Evolutionary conservation across 2,888 invertebrate genomes (phyloP), one percentile per base, ranked within the genome.

Genomic region (Acanthopleura granulata): DNA sequence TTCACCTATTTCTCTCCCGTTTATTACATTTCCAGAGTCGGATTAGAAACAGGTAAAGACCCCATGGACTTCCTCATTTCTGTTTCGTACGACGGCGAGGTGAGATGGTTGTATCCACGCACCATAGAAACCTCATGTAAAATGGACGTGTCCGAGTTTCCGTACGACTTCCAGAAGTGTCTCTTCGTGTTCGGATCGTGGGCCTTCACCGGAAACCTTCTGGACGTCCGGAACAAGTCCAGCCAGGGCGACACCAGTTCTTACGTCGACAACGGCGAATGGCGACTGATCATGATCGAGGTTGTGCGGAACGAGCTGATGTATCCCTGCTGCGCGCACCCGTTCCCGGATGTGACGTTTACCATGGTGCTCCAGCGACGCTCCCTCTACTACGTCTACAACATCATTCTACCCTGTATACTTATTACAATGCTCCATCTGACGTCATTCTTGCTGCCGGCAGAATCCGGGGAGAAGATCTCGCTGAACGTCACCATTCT

Each of bases 401-500:
- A 74, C 50, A 12, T 74, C n/a, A 69, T 74, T 22, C 3, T 66
- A 66, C 74, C 74, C 11, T 62, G 66, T 22, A 30, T 74, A 25
- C 25, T 74, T 1, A 49, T 74, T 3, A 57, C 50, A 11, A n/a
- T 69, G 18, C 14, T 74, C n/a, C 18, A 14, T 22, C 49, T 49
- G 50, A 30, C 40, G 22, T 14, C 69, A 12, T 74, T 74, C 69
- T 30, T 69, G 9, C 29, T 74, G 11, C 74, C 74, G n/a, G 51
- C 25, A 6, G 74, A 66, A 27, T 49, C 69, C 40, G 74, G 74
- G 50, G 74, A 74, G 29, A 74, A 74, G 29, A 50, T 66, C 0
- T 74, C 74, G 15, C 66, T 74, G 49, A 69, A 62, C 9, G 76
- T 78, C 29, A 78, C 78, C 1, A 66, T 76, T 4, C 73, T 78